These are phyloP conservation scores for Phocides pigmalion DNA, from an alignment of 1,140 invertebrate genomes.

Conservation along the genomic window DNA sequence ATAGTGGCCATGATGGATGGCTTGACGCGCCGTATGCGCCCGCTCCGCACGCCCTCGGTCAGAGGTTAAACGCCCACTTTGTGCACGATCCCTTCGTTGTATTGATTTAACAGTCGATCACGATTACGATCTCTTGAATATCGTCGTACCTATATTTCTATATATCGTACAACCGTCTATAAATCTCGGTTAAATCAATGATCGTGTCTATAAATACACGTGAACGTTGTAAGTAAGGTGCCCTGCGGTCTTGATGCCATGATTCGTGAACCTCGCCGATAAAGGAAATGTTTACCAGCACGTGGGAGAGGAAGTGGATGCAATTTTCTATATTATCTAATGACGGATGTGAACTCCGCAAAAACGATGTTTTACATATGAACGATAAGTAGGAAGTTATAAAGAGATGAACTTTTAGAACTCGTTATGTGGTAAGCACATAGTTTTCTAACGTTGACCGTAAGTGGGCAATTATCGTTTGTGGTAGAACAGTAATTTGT, in stretches of 20 bases:
- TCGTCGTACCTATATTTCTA: conserved; percentile 52
- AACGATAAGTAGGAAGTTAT: conserved; percentile 42
- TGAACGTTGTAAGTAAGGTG: conserved; percentile 34
- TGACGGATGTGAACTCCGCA: conserved; percentile 45
- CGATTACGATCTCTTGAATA: conserved; percentile 57
- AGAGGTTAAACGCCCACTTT: conserved; percentile 80
- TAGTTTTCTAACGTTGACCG: background rate
- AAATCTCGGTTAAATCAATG: conserved; percentile 43
- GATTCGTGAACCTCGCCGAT: conserved; percentile 46
- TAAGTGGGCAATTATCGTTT: too few relatives aligned
- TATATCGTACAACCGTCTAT: conserved; percentile 19
- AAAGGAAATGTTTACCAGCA: conserved; percentile 49
- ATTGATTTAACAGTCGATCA: conserved; percentile 76
- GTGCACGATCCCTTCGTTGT: conserved; percentile 70
- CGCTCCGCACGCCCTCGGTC: conserved; percentile 68
- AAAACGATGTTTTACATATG: conserved; percentile 49
- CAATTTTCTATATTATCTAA: conserved; percentile 68
- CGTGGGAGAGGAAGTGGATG: conserved; percentile 47
- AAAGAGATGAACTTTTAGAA: conserved; percentile 40
- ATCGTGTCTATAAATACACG: conserved; percentile 44
- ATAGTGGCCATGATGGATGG: conserved; percentile 75
- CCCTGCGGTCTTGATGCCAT: conserved; percentile 44
- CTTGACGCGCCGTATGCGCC: conserved; percentile 65
- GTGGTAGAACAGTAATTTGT: too few relatives aligned
- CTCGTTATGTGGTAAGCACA: conserved; percentile 32